A percentile compares a stretch with the other conserved stretches of the same genome.
Conservation (phyloP, 1,140 invertebrate genomes). For the Lanistes nyassanus region DNA sequence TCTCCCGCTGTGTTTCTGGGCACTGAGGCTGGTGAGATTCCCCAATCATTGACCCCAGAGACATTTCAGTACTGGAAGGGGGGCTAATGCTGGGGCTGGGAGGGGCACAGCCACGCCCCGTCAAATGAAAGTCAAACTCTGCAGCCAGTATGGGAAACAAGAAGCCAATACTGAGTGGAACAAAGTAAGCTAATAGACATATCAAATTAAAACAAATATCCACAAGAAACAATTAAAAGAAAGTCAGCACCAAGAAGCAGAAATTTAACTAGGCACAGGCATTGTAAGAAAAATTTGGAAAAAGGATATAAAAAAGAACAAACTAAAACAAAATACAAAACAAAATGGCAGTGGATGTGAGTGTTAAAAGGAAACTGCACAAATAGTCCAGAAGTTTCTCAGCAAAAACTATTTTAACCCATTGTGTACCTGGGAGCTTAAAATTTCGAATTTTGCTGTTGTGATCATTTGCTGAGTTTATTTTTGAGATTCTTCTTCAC, state of each 20-base stretch:
- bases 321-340: background rate
- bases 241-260: background rate
- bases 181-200: background rate
- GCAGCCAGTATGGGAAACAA: conserved; percentile 12
- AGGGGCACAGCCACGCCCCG: conserved; percentile 29
- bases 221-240: conserved; percentile 1
- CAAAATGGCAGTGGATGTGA: too few relatives aligned
- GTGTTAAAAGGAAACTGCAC: too few relatives aligned
- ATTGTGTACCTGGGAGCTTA: too few relatives aligned
- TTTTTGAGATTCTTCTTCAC: too few relatives aligned
- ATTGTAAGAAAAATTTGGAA: background rate
- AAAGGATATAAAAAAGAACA: background rate
- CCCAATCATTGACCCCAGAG: background rate
- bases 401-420: too few relatives aligned
- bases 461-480: too few relatives aligned
- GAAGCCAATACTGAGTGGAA: background rate
- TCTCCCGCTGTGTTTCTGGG: conserved; percentile 16
- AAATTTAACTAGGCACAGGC: background rate
- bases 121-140: conserved; percentile 42
- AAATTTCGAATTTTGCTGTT: too few relatives aligned
- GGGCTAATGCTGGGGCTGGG: conserved; percentile 19
- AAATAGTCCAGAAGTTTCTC: too few relatives aligned
- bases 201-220: background rate
- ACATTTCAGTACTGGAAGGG: background rate
- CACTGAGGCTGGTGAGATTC: conserved; percentile 1